Conservation (phyloP, 2,113 vertebrate genomes). For the Aspiorhynchus laticeps region DNA sequence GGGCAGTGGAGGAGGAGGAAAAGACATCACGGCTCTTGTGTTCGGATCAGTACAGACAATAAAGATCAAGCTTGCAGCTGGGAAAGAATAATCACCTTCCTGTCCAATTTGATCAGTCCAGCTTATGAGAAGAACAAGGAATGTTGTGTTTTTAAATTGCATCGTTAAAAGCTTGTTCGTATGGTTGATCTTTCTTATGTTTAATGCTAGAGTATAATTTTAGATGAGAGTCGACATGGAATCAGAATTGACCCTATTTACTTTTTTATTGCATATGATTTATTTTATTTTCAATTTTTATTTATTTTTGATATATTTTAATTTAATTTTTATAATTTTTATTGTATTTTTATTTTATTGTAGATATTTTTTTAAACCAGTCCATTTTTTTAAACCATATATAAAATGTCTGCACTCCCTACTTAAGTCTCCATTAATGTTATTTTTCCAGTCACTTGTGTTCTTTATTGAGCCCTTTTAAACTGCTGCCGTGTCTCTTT, state of each 20-base stretch:
- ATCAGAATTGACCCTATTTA: not conserved
- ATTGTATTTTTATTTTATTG: not conserved
- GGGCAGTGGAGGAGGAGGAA: slow-evolving; percentile 23
- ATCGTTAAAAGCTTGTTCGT: not conserved
- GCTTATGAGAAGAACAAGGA: not conserved
- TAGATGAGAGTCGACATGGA: no score
- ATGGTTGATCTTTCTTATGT: not conserved
- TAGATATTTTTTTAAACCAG: no score
- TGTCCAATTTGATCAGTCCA: not conserved
- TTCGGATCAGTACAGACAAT: slow-evolving; percentile 13
- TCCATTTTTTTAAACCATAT: no score
- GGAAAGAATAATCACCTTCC: slow-evolving; percentile 6
- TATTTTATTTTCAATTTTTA: no score
- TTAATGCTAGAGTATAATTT: not conserved
- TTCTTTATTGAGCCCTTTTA: not conserved
- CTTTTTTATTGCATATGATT: no score
- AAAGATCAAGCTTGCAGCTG: slow-evolving; percentile 18
- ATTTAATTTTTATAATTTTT: not conserved
- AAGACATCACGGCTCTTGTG: not conserved
- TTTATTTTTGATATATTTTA: no score
- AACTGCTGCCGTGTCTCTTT: slow-evolving; percentile 20
- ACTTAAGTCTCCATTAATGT: not conserved
- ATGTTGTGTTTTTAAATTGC: not conserved
- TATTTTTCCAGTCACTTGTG: not conserved
- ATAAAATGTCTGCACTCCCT: not conserved